Evolutionary conservation across 1,140 invertebrate genomes (phyloP), one percentile per base, ranked within the genome.

Genomic region (Andricus grossulariae): DNA sequence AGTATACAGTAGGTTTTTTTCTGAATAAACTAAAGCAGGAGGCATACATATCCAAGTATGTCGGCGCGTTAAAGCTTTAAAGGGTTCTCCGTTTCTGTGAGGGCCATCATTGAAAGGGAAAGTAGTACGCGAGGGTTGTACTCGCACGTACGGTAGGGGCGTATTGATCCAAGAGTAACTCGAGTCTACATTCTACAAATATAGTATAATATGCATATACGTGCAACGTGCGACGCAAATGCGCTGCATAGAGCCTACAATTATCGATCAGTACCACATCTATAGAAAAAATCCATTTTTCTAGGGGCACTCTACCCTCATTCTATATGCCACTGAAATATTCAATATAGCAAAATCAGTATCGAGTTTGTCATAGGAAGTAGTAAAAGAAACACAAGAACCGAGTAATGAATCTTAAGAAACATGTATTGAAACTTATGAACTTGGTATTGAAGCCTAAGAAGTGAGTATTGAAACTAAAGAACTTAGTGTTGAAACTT

Each of bases 11-110:
- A 32, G 25, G 5, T 32, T 32, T 32, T 25, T 32, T 32, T 32
- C 25, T 32, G 25, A 32, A 32, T 32, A 5, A 32, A 13, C 7
- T 11, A 15, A 60, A 13, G 57, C 57, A 60, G 57, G 21, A 66
- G 25, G 60, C 25, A 66, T 39, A 66, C 60, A 66, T 66, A 45
- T 66, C 60, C 60, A 66, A 66, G 60, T 66, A 66, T 66, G 60
- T 66, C 60, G 60, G 60, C 60, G 60, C 60, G 60, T 66, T 66
- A 66, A 66, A 66, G 60, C 60, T 66, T 66, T 66, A 66, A 66
- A 66, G 60, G 60, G 60, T 66, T 66, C 60, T 66, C 60, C 60
- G 60, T 66, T 66, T 66, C 25, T 32, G 60, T 32, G 60, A 66
- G 60, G 60, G 60, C 60, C 60, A 66, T 66, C 60, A 16, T 66